Conservation (phyloP, 2,888 invertebrate species). For the Eumerus sabulonum region DNA sequence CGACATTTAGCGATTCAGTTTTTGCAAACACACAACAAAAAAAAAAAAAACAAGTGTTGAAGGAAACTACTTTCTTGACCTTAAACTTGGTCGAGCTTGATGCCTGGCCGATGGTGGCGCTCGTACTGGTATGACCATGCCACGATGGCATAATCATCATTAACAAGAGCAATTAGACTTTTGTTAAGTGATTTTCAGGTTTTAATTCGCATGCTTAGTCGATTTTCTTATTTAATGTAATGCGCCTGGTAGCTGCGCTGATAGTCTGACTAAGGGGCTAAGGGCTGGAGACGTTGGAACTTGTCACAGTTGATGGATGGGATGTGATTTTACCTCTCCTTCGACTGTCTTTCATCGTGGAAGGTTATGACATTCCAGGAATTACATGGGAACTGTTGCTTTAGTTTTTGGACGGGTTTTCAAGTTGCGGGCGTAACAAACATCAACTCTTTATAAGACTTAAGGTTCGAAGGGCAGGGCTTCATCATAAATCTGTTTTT, state of each 20-base stretch:
- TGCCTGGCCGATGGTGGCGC: constrained; percentile 2
- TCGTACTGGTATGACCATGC: no score
- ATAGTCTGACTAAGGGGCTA: background rate
- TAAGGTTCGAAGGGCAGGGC: no score
- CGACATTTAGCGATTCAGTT: background rate
- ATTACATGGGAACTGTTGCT: no score
- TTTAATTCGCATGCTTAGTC: constrained; percentile 4
- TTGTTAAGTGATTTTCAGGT: constrained; percentile 41
- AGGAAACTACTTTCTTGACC: constrained; percentile 18
- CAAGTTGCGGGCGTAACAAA: no score
- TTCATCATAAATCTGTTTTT: no score
- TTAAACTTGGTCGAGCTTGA: constrained; percentile 47
- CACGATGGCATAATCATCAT: constrained; percentile 21
- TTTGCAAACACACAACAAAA: no score
- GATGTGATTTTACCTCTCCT: background rate
- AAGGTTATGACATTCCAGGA: no score
- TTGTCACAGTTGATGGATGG: no score
- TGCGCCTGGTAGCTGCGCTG: background rate
- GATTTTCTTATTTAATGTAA: background rate
- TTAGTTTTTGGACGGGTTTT: no score
- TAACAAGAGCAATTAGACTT: constrained; percentile 33
- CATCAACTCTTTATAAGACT: no score
- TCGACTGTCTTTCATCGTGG: background rate
- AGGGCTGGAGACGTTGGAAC: background rate
- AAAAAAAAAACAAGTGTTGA: background rate